These are phyloP conservation scores for Styela plicata DNA, from an alignment of 23 tunicate genomes.

Conservation along the genomic window DNA sequence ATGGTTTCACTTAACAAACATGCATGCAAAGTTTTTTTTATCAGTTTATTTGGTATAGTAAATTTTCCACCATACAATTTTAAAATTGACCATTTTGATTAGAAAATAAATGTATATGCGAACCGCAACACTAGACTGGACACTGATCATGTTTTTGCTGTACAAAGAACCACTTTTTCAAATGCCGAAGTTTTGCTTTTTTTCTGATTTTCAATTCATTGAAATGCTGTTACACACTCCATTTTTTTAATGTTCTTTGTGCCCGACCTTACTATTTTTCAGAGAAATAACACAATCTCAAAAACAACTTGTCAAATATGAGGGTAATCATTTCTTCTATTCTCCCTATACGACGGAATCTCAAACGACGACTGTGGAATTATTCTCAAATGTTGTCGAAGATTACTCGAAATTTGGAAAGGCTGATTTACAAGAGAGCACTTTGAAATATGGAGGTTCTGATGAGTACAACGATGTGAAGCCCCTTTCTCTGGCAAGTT, in stretches of 20 bases:
- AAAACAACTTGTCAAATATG: constrained; percentile 81
- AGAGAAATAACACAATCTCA: constrained; percentile 89
- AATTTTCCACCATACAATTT: too few species aligned
- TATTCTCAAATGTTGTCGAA: constrained; percentile 75
- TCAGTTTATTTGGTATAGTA: too few species aligned
- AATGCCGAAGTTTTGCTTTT: neutral
- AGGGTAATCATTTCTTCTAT: constrained; percentile 83
- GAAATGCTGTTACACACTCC: neutral
- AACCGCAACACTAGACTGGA: too few species aligned
- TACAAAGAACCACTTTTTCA: neutral
- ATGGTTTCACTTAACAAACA: too few species aligned
- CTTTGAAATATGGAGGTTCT: constrained; percentile 72
- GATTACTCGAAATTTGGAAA: constrained; percentile 67
- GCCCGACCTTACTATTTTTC: neutral
- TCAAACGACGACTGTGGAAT: constrained; percentile 71
- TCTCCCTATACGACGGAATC: constrained; percentile 75
- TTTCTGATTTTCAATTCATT: neutral
- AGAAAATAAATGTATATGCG: too few species aligned
- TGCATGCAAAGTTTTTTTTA: too few species aligned
- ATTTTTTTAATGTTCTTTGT: neutral
- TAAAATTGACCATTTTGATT: too few species aligned
- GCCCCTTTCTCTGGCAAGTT: constrained; percentile 10
- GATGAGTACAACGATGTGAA: constrained; percentile 67
- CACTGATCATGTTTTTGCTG: too few species aligned
- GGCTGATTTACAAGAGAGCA: constrained; percentile 60